Evolutionary conservation across 2,797 vertebrate genomes (phyloP).

Genomic region (Rousettus madagascariensis): DNA sequence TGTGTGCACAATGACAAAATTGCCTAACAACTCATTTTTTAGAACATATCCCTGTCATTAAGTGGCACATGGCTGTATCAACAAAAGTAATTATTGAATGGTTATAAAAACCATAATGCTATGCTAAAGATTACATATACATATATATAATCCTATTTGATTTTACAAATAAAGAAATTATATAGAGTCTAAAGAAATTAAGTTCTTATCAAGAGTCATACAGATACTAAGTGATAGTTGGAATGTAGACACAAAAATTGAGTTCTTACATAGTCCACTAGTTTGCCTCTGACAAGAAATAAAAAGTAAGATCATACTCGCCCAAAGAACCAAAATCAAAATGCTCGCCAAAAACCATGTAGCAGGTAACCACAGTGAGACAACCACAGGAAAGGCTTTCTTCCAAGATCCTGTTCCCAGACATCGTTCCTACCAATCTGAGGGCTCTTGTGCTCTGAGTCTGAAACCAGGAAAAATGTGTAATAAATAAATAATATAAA

Average conservation of each 20-base stretch:
- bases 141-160: neutral
- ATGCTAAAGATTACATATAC: neutral
- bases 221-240: neutral
- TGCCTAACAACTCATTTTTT: neutral
- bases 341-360: neutral
- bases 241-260: neutral
- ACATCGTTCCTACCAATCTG: neutral
- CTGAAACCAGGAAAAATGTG: neutral
- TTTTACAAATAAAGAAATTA: conserved; percentile 34
- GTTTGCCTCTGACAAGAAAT: neutral
- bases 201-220: neutral
- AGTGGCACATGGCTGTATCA: neutral
- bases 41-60: neutral
- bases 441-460: neutral
- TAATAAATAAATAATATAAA: neutral
- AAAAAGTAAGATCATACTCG: neutral
- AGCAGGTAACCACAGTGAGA: neutral
- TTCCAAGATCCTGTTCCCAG: neutral
- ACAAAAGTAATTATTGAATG: neutral
- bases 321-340: neutral
- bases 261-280: neutral
- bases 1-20: neutral
- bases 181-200: neutral
- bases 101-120: neutral
- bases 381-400: neutral